Evolutionary conservation across 2,888 invertebrate species (phyloP).

Genomic region (Stratiomys singularior): DNA sequence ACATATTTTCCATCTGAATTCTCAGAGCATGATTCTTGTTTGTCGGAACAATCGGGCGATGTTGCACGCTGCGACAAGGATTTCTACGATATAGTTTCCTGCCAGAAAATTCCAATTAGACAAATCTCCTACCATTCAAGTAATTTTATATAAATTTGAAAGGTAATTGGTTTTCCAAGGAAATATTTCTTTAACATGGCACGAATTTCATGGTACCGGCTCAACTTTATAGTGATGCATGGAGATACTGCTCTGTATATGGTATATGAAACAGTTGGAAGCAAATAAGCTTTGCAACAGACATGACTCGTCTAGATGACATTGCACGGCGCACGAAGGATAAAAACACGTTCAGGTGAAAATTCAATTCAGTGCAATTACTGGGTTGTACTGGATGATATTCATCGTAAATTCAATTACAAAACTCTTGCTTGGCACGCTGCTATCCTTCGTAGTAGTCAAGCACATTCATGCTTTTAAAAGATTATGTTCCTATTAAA

Average conservation of each 20-base stretch:
- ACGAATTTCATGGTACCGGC: not conserved
- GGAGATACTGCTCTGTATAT: no score
- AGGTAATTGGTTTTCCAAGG: slow-evolving; percentile 32
- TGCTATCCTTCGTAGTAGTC: not conserved
- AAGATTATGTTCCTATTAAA: not conserved
- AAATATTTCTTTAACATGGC: slow-evolving; percentile 22
- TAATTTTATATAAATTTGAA: slow-evolving; percentile 22
- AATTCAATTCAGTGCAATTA: slow-evolving; percentile 37
- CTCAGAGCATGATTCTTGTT: no score
- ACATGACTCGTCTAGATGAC: not conserved
- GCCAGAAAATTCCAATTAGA: slow-evolving; percentile 39
- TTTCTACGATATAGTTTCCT: slow-evolving; percentile 14
- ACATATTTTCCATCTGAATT: no score
- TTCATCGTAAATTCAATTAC: slow-evolving; percentile 26
- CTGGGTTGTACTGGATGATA: slow-evolving; percentile 13
- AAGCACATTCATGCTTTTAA: slow-evolving; percentile 11
- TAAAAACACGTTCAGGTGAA: slow-evolving; percentile 28
- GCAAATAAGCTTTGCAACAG: no score
- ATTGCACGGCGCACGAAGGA: not conserved
- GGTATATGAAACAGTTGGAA: no score
- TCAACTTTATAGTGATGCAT: no score
- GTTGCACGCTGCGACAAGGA: not conserved
- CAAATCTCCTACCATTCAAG: slow-evolving; percentile 12
- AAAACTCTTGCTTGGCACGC: not conserved
- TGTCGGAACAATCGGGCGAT: no score